A percentile compares a stretch with the other conserved stretches of the same genome.
Evolutionary conservation across 53 echinoderm and acorn worm species (phyloP).

Genomic region (Echinarachnius parma): DNA sequence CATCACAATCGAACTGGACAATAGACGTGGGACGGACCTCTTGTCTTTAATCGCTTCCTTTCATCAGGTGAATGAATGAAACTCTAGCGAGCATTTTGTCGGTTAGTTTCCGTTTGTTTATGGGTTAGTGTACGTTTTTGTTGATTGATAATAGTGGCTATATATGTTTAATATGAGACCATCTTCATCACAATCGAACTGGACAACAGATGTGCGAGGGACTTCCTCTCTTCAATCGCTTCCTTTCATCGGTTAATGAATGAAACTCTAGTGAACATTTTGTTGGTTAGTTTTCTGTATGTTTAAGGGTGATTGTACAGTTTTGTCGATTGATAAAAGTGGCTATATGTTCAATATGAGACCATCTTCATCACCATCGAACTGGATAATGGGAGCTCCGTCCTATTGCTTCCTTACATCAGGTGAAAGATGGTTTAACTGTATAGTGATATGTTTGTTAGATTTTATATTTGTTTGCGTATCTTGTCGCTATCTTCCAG

Average conservation of each 20-base stretch:
- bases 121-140: too few relatives aligned
- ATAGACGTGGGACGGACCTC: conserved; percentile 31
- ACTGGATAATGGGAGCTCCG: conserved; percentile 44
- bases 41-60: conserved; percentile 13
- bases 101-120: too few relatives aligned
- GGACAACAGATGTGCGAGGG: conserved; percentile 44
- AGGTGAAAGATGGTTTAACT: too few relatives aligned
- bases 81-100: too few relatives aligned
- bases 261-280: too few relatives aligned
- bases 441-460: too few relatives aligned
- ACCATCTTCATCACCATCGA: conserved; percentile 32
- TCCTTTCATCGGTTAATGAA: conserved; percentile 7
- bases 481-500: too few relatives aligned
- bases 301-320: too few relatives aligned
- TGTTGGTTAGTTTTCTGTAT: too few relatives aligned
- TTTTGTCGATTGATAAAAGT: conserved; percentile 43
- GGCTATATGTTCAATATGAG: conserved; percentile 52
- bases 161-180: conserved; percentile 49
- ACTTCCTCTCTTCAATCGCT: conserved; percentile 9
- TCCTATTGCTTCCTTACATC: neutral
- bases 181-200: conserved; percentile 35
- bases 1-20: conserved; percentile 34
- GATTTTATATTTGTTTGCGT: too few relatives aligned
- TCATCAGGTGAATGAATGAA: conserved; percentile 10
- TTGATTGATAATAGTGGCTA: conserved; percentile 43